Evolutionary conservation across 2,113 vertebrate genomes (phyloP).

Genomic region (Oreochromis tanganicae): DNA sequence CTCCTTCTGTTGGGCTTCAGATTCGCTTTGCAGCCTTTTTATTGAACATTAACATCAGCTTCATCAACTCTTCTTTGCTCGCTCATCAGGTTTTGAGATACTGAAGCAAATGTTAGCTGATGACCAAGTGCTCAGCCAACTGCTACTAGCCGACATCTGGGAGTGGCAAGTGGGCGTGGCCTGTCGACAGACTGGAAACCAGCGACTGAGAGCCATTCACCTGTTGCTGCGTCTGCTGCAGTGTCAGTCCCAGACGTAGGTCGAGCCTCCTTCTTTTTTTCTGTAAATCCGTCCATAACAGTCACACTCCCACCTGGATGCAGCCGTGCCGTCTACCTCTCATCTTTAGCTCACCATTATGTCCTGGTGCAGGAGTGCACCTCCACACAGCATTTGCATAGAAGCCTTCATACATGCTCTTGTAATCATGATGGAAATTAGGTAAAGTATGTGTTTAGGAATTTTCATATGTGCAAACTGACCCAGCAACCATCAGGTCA

Average conservation of each 20-base stretch:
- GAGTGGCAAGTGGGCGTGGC: slow-evolving; percentile 96
- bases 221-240: slow-evolving; percentile 85
- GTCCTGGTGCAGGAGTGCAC: neutral
- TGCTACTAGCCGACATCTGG: slow-evolving; percentile 87
- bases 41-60: neutral
- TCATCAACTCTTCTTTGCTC: neutral
- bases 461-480: slow-evolving; percentile 56
- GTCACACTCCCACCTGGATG: neutral
- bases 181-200: slow-evolving; percentile 90
- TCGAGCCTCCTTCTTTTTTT: rapidly evolving
- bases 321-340: neutral
- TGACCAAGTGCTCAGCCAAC: slow-evolving; percentile 79
- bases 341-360: neutral
- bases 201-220: slow-evolving; percentile 90
- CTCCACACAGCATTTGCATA: slow-evolving; percentile 60
- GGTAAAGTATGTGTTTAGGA: slow-evolving; percentile 35
- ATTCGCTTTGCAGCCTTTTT: neutral
- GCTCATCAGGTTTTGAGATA: slow-evolving; percentile 87
- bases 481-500: neutral
- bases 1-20: neutral
- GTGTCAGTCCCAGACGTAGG: slow-evolving; percentile 80
- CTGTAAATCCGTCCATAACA: neutral
- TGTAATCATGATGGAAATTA: slow-evolving; percentile 35
- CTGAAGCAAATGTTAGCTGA: slow-evolving; percentile 94
- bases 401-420: slow-evolving; percentile 12